Evolutionary conservation across 2,113 vertebrate species (phyloP).

Genomic region (Motacilla alba): DNA sequence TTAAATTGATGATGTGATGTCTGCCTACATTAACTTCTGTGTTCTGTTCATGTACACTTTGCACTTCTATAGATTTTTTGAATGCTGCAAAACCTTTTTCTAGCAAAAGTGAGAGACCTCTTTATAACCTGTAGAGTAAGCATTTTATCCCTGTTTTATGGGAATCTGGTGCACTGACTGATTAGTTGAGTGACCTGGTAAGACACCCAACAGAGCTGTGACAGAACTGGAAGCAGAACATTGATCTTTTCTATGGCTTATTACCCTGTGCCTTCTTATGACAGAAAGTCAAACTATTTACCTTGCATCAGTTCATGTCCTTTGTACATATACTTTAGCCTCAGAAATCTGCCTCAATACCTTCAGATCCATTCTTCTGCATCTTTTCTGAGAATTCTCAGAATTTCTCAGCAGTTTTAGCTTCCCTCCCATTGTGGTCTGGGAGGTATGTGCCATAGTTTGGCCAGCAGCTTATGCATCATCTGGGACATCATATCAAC

Average conservation of each 20-base stretch:
- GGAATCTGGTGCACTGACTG: background rate
- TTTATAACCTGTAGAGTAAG: background rate
- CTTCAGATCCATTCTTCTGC: background rate
- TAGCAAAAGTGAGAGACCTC: background rate
- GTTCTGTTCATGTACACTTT: background rate
- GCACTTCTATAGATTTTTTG: background rate
- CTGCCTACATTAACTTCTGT: background rate
- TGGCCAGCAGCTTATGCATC: background rate
- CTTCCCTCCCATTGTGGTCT: rapidly evolving
- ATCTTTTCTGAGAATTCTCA: background rate
- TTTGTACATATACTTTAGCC: background rate
- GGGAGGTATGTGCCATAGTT: background rate
- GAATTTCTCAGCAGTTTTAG: background rate
- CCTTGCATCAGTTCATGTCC: background rate
- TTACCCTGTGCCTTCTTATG: background rate
- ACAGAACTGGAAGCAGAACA: background rate
- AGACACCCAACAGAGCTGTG: background rate
- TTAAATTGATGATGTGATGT: background rate
- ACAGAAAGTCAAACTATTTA: background rate
- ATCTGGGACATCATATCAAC: too few species aligned
- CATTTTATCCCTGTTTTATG: background rate
- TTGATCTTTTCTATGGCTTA: background rate
- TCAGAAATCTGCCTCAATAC: background rate
- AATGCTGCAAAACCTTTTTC: background rate
- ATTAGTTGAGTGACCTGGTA: background rate